Percentiles rank a stretch among this genome's conserved stretches.
These are phyloP conservation scores for Ctenomys sociabilis DNA, from an alignment of 2,113 vertebrate species.

Conservation along the genomic window DNA sequence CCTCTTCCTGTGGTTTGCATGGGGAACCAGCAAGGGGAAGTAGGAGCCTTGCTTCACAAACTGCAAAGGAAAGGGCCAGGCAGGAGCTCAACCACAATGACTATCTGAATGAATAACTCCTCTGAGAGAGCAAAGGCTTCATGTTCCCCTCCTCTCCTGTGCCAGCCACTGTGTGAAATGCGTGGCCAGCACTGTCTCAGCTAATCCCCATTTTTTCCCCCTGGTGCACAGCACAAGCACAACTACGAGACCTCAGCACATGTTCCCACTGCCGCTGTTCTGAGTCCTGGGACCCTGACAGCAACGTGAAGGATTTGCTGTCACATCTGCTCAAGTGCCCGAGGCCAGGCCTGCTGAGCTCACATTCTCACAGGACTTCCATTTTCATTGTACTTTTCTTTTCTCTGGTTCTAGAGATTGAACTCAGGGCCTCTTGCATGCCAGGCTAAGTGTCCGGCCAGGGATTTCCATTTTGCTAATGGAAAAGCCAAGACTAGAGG, in stretches of 20 bases:
- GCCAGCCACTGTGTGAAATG: neutral
- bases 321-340: neutral
- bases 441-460: neutral
- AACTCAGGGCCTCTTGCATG: neutral
- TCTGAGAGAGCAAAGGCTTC: neutral
- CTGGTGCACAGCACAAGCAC: neutral
- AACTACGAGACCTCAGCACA: neutral
- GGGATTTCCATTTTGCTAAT: neutral
- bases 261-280: neutral
- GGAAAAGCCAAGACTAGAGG: neutral
- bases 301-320: no score
- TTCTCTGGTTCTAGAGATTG: neutral
- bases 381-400: neutral
- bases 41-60: neutral
- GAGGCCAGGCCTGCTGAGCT: neutral
- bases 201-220: neutral
- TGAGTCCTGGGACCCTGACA: neutral
- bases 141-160: rapidly evolving
- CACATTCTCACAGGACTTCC: neutral
- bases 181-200: neutral
- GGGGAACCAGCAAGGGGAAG: neutral
- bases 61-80: neutral
- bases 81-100: neutral
- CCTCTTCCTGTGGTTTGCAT: neutral
- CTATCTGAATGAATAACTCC: neutral